phyloP scores from a whole-genome alignment of 2,797 vertebrate genomes.

The Margarornis squamiger region DNA sequence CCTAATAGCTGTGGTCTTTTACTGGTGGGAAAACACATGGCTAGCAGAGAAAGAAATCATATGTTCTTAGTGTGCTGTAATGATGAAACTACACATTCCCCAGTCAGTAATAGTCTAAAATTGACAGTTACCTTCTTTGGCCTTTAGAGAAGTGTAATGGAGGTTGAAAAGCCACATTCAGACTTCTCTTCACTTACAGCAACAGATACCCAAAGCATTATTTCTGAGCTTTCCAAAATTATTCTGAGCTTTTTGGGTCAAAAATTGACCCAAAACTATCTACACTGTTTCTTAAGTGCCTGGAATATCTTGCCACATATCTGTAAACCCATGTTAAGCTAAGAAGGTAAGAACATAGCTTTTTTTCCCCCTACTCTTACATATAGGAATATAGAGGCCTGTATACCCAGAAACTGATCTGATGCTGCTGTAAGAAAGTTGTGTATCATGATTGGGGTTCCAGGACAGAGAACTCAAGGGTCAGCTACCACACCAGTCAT shows the following conservation, averaged over 20 bases:
- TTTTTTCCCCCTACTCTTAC: fast-evolving
- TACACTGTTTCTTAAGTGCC: fast-evolving
- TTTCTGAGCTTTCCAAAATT: neutral
- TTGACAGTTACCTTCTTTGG: neutral
- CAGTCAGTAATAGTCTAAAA: neutral
- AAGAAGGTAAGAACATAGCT: neutral
- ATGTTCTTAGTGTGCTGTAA: neutral
- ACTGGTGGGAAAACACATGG: neutral
- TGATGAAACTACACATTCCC: neutral
- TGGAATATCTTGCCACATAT: neutral
- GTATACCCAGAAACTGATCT: neutral
- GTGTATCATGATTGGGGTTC: neutral
- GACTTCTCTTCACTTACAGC: neutral
- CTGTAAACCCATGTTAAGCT: neutral
- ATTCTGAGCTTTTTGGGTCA: neutral
- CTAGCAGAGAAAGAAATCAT: neutral
- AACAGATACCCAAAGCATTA: neutral
- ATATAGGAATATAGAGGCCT: neutral
- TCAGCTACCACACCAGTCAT: neutral
- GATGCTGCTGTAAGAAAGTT: neutral
- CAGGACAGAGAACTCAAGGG: neutral
- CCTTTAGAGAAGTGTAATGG: neutral
- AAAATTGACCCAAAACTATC: neutral
- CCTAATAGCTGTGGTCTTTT: neutral
- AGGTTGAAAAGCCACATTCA: neutral